Base-by-base conservation (phyloP, 30 jellyfish, hydroid and myxozoan genomes). In the Aurelia coerulea region DNA sequence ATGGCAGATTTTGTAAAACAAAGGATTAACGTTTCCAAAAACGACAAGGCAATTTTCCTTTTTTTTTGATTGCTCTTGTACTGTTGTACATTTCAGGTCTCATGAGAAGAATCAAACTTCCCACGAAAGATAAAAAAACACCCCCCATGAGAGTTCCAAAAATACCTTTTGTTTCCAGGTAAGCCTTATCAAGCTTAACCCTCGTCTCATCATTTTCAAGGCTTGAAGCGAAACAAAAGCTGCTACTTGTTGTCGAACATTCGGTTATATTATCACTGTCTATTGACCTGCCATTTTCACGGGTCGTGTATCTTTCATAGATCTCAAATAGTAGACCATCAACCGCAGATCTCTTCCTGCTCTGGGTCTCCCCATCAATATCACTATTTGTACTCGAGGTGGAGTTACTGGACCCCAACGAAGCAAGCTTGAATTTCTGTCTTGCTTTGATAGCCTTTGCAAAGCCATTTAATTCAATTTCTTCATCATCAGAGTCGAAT, bases 301-400 rank as follows among this genome's bases (percentile, higher is more conserved):
- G 90, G 29, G 91, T 68, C 15, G 87, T 35, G 75, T 81, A 83
- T 54, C 97, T 80, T 41, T 93, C 98, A 71, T 93, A 93, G 35
- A 93, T 93, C 68, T 93, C 98, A 73, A 93, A 93, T 19, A 93
- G 87, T 6, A 93, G 73, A 0, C 98, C 98, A 76, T 93, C 98
- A 41, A 93, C 98, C 16, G 98, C 98, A 33, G 97, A 89, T 51
- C 87, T 72, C 60, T 75, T 89, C 33, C 88, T 74, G 59, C 35
- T 74, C 76, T 74, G 88, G 4, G 62, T 85, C 9, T 85, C 88
- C 50, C 75, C 79, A 23, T 85, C 88, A 31, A 56, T 64, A 52
- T 73, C 88, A 34, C 88, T 80, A 52, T 68, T 67, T 9, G 83
- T 85, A 35, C 94, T 85, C 19, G 94, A 66, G 39, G 80, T 85